Evolutionary conservation across 2,888 invertebrate species (phyloP), one percentile per base, ranked within the genome.

Genomic region (Mellilla xanthometata): DNA sequence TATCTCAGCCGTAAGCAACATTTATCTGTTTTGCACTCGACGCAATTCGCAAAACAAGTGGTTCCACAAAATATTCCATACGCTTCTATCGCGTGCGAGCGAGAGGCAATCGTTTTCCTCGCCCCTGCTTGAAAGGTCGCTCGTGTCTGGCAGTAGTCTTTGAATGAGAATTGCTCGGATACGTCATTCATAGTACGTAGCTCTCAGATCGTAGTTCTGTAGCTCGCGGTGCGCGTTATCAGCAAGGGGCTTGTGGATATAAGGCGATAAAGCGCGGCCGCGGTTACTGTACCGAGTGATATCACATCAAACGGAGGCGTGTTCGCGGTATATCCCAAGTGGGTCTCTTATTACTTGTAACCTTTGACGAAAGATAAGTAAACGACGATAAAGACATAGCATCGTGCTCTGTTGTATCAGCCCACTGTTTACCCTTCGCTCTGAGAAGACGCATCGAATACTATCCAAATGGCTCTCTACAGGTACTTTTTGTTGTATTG

Each of bases 171-270:
- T 69, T 67, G 61, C 61, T 65, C 43, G 60, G 59, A 72, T 75
- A 86, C 89, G 90, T 88, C 82, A 81, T 79, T 90, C 82, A 87
- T 85, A 83, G 90, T 90, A 90, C 90, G 90, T 90, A 90, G 90
- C 90, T 90, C 82, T 85, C 77, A 81, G 87, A 90, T 74, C 73
- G 75, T 74, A 77, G 87, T 86, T 67, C 65, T 79, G 85, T 81
- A 85, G 83, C 85, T 87, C 85, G 85, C 75, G 74, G 80, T 77
- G 76, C 62, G 35, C 54, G 65, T 82, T 87, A 84, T 86, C 85
- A 63, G 41, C 49, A 52, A 62, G 69, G 60, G 68, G 71, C 76
- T 73, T 72, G 77, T 76, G 81, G 64, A 86, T 88, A 87, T 83
- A 88, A 85, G 73, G 76, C 85, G 87, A 84, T 86, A 82, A 81